A percentile compares a stretch with the other conserved stretches of the same genome.
Conservation (phyloP, 2,113 vertebrate species). For the Podocnemis expansa region DNA sequence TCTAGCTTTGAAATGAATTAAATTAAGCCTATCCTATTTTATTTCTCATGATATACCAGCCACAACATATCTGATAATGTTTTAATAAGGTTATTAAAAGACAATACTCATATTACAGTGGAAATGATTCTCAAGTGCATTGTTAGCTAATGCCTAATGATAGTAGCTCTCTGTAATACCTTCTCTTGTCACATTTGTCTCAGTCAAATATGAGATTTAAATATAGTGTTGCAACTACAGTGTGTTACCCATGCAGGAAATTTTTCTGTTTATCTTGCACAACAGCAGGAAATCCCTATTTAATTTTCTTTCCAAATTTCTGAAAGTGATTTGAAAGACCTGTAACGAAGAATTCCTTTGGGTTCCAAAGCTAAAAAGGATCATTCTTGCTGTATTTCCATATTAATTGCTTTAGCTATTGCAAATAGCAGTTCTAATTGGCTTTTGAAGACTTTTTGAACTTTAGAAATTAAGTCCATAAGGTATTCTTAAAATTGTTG, state of each 20-base stretch:
- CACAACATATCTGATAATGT: not conserved
- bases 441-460: slow-evolving; percentile 71
- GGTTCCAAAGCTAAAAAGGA: slow-evolving; percentile 40
- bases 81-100: slow-evolving; percentile 46
- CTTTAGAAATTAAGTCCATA: slow-evolving; percentile 68
- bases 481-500: slow-evolving; percentile 55
- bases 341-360: slow-evolving; percentile 71
- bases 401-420: slow-evolving; percentile 72
- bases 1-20: not conserved
- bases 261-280: slow-evolving; percentile 72
- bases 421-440: slow-evolving; percentile 67
- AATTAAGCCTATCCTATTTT: not conserved
- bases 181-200: slow-evolving; percentile 18
- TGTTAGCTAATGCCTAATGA: not conserved
- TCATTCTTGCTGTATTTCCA: slow-evolving; percentile 62
- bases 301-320: slow-evolving; percentile 67
- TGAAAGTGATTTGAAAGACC: slow-evolving; percentile 70
- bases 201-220: not conserved
- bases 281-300: slow-evolving; percentile 72
- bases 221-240: slow-evolving; percentile 7
- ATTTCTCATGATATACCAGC: not conserved
- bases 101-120: slow-evolving; percentile 33
- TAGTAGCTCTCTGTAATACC: not conserved
- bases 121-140: slow-evolving; percentile 43
- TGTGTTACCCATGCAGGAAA: slow-evolving; percentile 28